These are phyloP conservation scores for Leptatherina wallacei DNA, from an alignment of 2,797 vertebrate genomes.

Conservation along the genomic window DNA sequence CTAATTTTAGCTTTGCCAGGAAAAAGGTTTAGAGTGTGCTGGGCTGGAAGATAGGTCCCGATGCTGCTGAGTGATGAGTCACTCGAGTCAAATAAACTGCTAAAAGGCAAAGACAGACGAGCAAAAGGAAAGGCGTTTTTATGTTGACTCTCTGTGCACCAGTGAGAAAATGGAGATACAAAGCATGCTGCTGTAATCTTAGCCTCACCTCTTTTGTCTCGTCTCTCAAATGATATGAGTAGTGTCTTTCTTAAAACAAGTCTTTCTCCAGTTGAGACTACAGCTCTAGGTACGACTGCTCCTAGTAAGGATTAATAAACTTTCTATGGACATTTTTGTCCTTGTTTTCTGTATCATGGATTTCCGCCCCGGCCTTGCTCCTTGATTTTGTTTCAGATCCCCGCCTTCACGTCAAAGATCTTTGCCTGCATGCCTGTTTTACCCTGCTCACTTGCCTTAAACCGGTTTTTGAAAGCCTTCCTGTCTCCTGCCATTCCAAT, in stretches of 20 bases:
- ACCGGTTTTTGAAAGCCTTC: no score
- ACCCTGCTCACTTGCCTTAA: no score
- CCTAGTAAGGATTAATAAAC: background rate
- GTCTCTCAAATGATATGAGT: background rate
- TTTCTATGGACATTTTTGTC: background rate
- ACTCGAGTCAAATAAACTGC: constrained; percentile 49
- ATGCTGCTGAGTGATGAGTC: constrained; percentile 43
- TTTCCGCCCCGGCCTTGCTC: no score
- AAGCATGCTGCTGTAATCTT: background rate
- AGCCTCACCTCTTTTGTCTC: background rate
- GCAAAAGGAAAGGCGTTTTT: constrained; percentile 10
- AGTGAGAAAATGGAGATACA: constrained; percentile 2
- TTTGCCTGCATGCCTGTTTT: no score
- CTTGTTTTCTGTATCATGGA: no score
- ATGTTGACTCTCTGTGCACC: constrained; percentile 3
- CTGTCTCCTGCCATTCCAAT: no score
- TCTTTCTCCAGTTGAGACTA: background rate
- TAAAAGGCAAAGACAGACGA: constrained; percentile 4
- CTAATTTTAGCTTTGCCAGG: constrained; percentile 44
- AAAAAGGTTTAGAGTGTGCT: constrained; percentile 28
- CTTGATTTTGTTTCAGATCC: no score
- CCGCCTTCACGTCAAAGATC: no score
- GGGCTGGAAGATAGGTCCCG: constrained; percentile 30
- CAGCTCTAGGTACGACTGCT: background rate
- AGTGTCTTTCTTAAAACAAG: background rate